A percentile compares a stretch with the other conserved stretches of the same genome.
Conservation (phyloP, 2,113 vertebrate species). For the Siniperca chuatsi region DNA sequence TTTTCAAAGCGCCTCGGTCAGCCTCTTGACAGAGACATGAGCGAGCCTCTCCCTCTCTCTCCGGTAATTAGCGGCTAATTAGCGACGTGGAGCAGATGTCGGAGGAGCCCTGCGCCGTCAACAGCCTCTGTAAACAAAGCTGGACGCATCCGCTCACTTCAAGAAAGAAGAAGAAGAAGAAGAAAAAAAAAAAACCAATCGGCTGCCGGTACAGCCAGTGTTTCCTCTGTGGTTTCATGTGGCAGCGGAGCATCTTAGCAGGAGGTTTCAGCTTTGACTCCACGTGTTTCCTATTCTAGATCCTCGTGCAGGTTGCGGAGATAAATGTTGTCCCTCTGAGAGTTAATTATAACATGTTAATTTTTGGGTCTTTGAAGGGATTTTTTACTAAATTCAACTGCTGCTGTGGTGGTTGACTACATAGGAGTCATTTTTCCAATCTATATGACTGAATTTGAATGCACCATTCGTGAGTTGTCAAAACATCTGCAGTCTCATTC, state of each 20-base stretch:
- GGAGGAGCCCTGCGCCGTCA: slow-evolving; percentile 90
- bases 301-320: not conserved
- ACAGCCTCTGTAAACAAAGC: slow-evolving; percentile 98
- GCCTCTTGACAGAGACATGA: slow-evolving; percentile 88
- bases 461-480: too few relatives aligned
- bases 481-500: too few relatives aligned
- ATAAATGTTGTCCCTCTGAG: not conserved
- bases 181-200: slow-evolving; percentile 19
- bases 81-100: slow-evolving; percentile 95
- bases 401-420: not conserved
- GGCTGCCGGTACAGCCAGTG: slow-evolving; percentile 1
- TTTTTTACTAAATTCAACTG: not conserved
- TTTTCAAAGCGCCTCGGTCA: slow-evolving; percentile 90
- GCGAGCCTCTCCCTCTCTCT: slow-evolving; percentile 85
- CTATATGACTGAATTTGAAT: too few relatives aligned
- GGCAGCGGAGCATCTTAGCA: slow-evolving; percentile 1
- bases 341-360: not conserved
- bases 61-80: slow-evolving; percentile 97
- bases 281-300: slow-evolving; percentile 30
- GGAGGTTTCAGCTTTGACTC: slow-evolving; percentile 21
- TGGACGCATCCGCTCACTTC: slow-evolving; percentile 80
- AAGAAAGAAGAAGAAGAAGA: slow-evolving; percentile 4
- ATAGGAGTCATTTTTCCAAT: too few relatives aligned
- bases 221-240: slow-evolving; percentile 45
- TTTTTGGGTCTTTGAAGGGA: not conserved